Base-by-base conservation (phyloP, 2,113 vertebrate species). In the Brienomyrus brachyistius region DNA sequence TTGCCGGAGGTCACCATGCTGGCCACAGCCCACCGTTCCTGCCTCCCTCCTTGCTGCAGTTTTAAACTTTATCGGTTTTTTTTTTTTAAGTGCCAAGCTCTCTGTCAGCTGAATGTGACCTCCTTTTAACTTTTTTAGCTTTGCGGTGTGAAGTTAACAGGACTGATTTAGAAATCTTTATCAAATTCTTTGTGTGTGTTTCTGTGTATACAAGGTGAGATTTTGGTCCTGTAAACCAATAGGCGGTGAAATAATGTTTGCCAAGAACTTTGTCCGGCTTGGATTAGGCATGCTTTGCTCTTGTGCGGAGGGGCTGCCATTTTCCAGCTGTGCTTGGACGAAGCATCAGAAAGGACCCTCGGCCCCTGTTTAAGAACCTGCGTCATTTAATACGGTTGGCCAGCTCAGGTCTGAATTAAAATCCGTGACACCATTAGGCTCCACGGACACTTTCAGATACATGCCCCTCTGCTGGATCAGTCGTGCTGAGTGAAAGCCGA, bases 381-480 rank as follows among this genome's bases (percentile, higher is more conserved):
- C 47, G 56, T 82, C 51, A 54, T 82, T 45, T 83, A 77, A 89
- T 31, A 51, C 1, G 9, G 9, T 80, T 40, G 88, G 50, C 88
- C 74, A 54, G 35, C 74, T 89, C 19, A 19, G n/a, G 88, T 77
- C 74, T 83, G 88, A 82, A 74, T 89, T 35, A 54, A 89, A 89
- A 54, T 82, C 70, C 5, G 11, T 80, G 48, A 40, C 50, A 80
- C 31, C 35, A 1, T 19, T 3, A 54, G 31, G 35, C 5, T 21
- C 50, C 50, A 8, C 31, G 15, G 2, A 40, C 27, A 6, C 27
- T 89, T 83, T 56, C 21, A 43, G 21, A 82, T 35, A 82, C 27
- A 45, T 35, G 45, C 21, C 48, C 52, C 74, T 52, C 19, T 43
- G 74, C 77, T 40, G 50, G 51, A 17, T n/a, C 31, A 8, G 48